Percentiles rank a stretch among this genome's conserved stretches.
phyloP scores from a whole-genome alignment of 92 coral and sea anemone genomes.

The Diadumene lineata region DNA sequence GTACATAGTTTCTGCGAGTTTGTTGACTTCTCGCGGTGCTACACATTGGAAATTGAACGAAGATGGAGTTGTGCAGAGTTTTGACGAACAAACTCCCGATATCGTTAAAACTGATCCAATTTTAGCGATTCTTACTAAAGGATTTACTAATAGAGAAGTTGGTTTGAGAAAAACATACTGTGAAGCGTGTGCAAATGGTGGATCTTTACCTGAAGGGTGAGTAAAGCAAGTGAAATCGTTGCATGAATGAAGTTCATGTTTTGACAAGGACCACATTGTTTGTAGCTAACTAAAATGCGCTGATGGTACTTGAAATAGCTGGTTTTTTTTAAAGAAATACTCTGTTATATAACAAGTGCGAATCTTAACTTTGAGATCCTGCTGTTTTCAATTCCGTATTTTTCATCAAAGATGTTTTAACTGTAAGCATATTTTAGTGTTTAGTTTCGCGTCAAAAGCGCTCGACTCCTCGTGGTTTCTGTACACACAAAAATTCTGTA shows the following conservation, averaged over 20 bases:
- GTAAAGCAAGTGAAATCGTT: conserved; percentile 7
- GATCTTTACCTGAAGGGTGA: conserved; percentile 66
- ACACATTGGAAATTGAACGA: conserved; percentile 98
- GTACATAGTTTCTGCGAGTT: conserved; percentile 87
- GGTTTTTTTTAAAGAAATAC: not conserved
- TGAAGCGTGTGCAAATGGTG: conserved; percentile 67
- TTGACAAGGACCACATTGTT: not conserved
- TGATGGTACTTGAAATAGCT: not conserved
- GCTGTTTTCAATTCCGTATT: not conserved
- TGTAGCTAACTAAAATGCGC: not conserved
- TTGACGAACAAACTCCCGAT: conserved; percentile 67
- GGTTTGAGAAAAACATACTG: conserved; percentile 62
- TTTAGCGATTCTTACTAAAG: conserved; percentile 83
- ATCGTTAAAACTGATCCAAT: conserved; percentile 94
- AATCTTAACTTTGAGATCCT: not conserved
- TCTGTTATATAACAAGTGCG: not conserved
- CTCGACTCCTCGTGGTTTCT: not conserved
- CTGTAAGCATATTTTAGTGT: not conserved
- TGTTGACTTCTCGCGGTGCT: conserved; percentile 93
- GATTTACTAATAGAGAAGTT: conserved; percentile 78
- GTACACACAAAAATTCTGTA: not conserved
- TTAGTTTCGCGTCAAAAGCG: not conserved
- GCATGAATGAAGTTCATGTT: not conserved
- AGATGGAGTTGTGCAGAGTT: conserved; percentile 86
- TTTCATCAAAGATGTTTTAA: not conserved